Conservation (phyloP, 2,113 vertebrate species). For the Neotoma lepida region DNA sequence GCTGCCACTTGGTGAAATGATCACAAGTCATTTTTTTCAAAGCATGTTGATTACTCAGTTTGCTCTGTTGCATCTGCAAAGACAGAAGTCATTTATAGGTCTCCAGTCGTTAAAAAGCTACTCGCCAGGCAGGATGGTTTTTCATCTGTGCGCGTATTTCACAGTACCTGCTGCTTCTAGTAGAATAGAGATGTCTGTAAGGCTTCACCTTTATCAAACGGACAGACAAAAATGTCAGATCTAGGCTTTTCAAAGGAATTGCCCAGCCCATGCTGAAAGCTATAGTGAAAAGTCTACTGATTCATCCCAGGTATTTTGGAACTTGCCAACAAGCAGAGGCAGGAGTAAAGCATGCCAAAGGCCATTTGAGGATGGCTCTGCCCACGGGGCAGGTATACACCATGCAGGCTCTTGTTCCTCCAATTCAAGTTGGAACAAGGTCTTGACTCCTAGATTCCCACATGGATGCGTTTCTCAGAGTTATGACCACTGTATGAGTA, state of each 20-base stretch:
- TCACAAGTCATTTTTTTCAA: background rate
- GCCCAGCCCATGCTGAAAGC: conserved; percentile 50
- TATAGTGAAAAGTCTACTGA: conserved; percentile 54
- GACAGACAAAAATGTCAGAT: background rate
- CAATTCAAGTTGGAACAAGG: background rate
- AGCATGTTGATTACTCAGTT: background rate
- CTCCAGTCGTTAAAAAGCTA: background rate
- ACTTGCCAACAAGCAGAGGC: conserved; percentile 51
- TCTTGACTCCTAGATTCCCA: conserved; percentile 10
- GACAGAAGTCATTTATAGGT: background rate
- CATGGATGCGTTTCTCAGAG: conserved; percentile 9
- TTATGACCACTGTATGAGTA: background rate
- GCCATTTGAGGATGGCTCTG: background rate
- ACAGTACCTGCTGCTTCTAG: background rate
- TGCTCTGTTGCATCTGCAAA: background rate
- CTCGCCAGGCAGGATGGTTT: background rate
- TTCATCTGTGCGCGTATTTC: background rate
- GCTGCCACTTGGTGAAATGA: background rate
- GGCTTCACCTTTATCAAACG: background rate
- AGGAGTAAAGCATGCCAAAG: background rate
- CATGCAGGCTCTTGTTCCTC: background rate
- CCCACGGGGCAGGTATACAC: background rate
- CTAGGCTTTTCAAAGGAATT: conserved; percentile 25
- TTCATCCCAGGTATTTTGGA: conserved; percentile 34
- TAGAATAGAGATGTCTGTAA: background rate